Base-by-base conservation (phyloP, 2,888 invertebrate genomes). In the Aethes cnicana region DNA sequence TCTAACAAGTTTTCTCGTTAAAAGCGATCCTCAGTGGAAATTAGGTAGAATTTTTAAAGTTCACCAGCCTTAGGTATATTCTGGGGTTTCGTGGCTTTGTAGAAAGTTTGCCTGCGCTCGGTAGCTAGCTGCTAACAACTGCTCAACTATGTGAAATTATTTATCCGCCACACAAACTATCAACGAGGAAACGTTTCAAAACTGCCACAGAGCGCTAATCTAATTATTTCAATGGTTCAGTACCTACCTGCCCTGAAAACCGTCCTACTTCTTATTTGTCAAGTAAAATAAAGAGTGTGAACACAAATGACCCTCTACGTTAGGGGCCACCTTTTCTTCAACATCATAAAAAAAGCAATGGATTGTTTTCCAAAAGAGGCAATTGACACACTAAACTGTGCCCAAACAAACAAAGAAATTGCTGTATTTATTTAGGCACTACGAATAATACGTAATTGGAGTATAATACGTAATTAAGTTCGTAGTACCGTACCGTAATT, bases 1-100 rank as follows among this genome's bases (percentile, higher is more conserved):
- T 50, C 32, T 39, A 39, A 46, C 37, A 46, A 52, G 52, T 52
- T 52, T 33, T 12, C 52, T 46, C 52, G 46, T 52, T 52, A 52
- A 52, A 46, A 46, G 44, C 32, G 39, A 26, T 39, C 25, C 44
- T 36, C 26, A 33, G 32, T 44, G 20, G 25, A 44, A 46, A 52
- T 44, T 48, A 43, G 43, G 26, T 25, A 42, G 21, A 30, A 48
- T 41, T 53, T 52, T 46, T 30, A 41, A 26, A 28, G 28, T 48
- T 46, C 16, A 39, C 47, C 35, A 28, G 39, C 28, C 30, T 36
- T 26, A 35, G 17, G 36, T 41, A 56, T 48, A 32, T 53, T 37
- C 42, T 26, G 11, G 21, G 14, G 30, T 23, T 55, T 44, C 17
- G 46, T 35, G 49, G 48, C 39, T 53, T 55, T 47, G 46, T 53